Base-by-base conservation (phyloP, 2,888 invertebrate genomes). In the Thumatha senex region DNA sequence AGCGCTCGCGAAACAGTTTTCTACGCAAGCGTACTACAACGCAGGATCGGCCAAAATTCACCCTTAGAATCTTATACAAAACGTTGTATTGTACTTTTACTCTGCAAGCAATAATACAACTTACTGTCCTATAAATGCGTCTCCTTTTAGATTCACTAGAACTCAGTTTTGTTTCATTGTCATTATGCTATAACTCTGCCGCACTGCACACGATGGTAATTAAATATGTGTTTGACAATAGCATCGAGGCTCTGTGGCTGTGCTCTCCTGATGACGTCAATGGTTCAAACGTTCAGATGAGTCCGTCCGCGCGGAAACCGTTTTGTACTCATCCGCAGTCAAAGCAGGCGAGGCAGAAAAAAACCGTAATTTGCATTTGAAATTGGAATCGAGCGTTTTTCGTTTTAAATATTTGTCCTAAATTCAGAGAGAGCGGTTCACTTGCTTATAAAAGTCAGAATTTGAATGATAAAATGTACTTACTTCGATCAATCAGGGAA, bases 151-250 rank as follows among this genome's bases (percentile, higher is more conserved):
- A 18, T 31, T 43, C 5, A 29, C 1, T 5, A 2, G 24, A 44
- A 40, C 31, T 34, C 2, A 7, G 3, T 11, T 48, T 63, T 67
- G 39, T 48, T 40, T 7, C 51, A 36, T 63, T 65, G 13, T 57
- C 42, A 18, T 24, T 35, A 63, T 41, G 30, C 48, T 12, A 39
- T 81, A 89, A 73, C 86, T 78, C 90, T 93, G 82, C 89, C 90
- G 90, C 90, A 91, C 90, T 91, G 90, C 91, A 90, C 88, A 91
- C 89, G 89, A 80, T 81, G 79, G 84, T 89, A 88, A 89, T 89
- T 89, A 89, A 89, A 89, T 89, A 89, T 86, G 86, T 89, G 86
- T 89, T 89, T 89, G 86, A 90, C 88, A 89, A 89, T 89, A 86
- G 82, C 70, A 76, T 79, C 58, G 77, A 72, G 70, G 77, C 74